phyloP scores from a whole-genome alignment of 1,140 invertebrate species.

The Platyura marginata region DNA sequence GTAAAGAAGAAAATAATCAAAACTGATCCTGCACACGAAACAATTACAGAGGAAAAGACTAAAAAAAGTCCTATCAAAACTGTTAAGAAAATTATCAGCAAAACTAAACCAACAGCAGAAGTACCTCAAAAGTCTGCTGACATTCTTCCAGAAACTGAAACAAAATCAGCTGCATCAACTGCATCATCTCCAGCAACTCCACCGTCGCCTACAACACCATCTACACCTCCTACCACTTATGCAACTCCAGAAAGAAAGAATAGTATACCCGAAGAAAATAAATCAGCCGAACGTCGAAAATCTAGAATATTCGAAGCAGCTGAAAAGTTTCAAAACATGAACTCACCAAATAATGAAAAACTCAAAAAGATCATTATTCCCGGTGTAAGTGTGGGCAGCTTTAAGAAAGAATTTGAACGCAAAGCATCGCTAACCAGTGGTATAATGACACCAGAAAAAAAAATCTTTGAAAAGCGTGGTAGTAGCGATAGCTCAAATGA shows the following conservation, averaged over 20 bases:
- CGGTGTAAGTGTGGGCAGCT: conserved; percentile 63
- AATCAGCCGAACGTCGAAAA: conserved; percentile 29
- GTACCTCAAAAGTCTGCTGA: conserved; percentile 8
- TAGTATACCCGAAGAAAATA: conserved; percentile 24
- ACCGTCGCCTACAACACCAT: neutral
- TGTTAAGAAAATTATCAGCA: conserved; percentile 6
- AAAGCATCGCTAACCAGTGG: conserved; percentile 36
- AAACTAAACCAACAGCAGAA: conserved; percentile 10
- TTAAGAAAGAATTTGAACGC: conserved; percentile 64
- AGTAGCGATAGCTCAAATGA: neutral
- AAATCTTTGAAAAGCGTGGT: neutral
- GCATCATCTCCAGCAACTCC: neutral
- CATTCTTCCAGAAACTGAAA: neutral
- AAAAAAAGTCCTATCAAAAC: conserved; percentile 16
- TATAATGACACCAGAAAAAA: neutral
- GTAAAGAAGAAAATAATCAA: neutral
- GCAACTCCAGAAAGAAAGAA: conserved; percentile 14
- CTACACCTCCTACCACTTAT: too few species aligned
- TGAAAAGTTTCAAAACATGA: conserved; percentile 43
- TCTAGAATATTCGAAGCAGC: conserved; percentile 52
- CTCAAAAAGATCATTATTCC: conserved; percentile 64
- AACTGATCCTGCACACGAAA: too few species aligned
- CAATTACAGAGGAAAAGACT: conserved; percentile 12
- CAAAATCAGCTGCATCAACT: neutral
- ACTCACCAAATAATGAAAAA: conserved; percentile 30